Percentiles rank a stretch among this genome's conserved stretches.
These are phyloP conservation scores for Loris lydekkerianus DNA, from an alignment of 2,797 vertebrate genomes.

Conservation along the genomic window DNA sequence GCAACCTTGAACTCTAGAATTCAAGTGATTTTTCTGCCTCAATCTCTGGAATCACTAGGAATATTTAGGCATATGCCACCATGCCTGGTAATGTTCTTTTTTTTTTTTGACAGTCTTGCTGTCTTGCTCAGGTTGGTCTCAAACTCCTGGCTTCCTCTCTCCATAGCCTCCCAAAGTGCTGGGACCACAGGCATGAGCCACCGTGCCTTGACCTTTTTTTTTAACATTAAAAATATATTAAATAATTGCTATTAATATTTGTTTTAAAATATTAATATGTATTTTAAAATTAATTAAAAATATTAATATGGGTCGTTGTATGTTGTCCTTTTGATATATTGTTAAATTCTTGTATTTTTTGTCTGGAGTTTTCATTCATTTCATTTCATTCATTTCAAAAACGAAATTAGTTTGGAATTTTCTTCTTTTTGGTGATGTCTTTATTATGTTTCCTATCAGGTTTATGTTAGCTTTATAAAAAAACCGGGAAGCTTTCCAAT, in stretches of 20 bases:
- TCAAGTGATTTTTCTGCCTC: no score
- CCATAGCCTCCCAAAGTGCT: not conserved
- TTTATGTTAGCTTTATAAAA: not conserved
- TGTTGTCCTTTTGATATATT: conserved; percentile 33
- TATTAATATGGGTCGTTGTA: not conserved
- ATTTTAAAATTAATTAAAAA: no score
- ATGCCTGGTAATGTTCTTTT: no score
- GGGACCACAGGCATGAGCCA: not conserved
- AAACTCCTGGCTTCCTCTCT: not conserved
- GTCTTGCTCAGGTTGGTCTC: no score
- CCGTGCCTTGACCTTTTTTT: not conserved
- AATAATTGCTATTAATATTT: no score
- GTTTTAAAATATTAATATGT: no score
- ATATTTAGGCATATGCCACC: no score
- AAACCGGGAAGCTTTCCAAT: not conserved
- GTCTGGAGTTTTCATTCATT: conserved; percentile 24
- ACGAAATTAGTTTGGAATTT: not conserved
- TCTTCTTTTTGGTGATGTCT: not conserved
- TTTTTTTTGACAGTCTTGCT: no score
- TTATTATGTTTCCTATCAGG: not conserved
- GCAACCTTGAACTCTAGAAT: no score
- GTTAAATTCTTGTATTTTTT: conserved; percentile 37
- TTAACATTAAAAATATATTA: not conserved
- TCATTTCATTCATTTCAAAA: conserved; percentile 40
- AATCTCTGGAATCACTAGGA: no score